Conservation (phyloP, 2,888 invertebrate genomes). For the Pherbina coryleti region DNA sequence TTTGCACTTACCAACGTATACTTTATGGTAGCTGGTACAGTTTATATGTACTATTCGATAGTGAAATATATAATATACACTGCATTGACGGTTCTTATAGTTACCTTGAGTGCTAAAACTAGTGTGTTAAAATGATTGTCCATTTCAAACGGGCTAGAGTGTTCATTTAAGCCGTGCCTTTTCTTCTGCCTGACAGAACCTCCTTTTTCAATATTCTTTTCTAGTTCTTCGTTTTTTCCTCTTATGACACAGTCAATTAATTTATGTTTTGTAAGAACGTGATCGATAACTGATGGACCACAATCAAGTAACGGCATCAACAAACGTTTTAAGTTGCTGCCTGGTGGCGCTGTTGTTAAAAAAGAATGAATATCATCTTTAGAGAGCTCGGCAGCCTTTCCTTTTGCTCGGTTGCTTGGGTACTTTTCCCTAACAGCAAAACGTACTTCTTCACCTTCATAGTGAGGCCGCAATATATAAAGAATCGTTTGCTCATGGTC, state of each 20-base stretch:
- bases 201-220: conserved; percentile 35
- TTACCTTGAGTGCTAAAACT: conserved; percentile 74
- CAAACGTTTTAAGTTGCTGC: conserved; percentile 84
- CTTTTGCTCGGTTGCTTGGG: conserved; percentile 82
- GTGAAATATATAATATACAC: too few relatives aligned
- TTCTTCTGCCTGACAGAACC: conserved; percentile 51
- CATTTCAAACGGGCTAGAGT: conserved; percentile 71
- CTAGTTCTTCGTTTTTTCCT: conserved; percentile 29
- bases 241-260: conserved; percentile 74
- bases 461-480: conserved; percentile 91
- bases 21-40: too few relatives aligned
- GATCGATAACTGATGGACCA: conserved; percentile 92
- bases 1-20: too few relatives aligned
- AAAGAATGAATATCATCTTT: conserved; percentile 74
- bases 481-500: conserved; percentile 91
- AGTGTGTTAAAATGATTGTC: conserved; percentile 75
- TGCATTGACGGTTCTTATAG: conserved; percentile 51
- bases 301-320: conserved; percentile 88
- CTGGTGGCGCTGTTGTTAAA: conserved; percentile 76
- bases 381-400: conserved; percentile 70
- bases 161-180: conserved; percentile 46
- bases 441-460: conserved; percentile 88
- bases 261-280: conserved; percentile 81
- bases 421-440: conserved; percentile 95
- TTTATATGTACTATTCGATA: too few relatives aligned